Base-by-base conservation (phyloP, 2,113 vertebrate genomes). In the Cryptotis parvus region DNA sequence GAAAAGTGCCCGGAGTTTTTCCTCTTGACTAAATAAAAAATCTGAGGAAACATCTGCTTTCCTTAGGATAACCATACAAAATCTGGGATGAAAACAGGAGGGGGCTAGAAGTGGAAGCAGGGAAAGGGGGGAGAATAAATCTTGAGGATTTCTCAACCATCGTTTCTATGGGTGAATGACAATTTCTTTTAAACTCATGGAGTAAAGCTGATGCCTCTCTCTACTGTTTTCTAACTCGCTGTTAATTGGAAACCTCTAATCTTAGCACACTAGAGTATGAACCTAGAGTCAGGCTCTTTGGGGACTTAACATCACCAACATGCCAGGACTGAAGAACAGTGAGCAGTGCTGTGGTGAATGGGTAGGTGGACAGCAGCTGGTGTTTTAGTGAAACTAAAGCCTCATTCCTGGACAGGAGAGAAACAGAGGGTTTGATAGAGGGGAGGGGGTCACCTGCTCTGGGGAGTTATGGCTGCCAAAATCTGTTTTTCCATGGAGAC, bases 401-500 rank as follows among this genome's bases (percentile, higher is more conserved):
- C 33, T 87, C 61, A 90, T 86, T 82, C 33, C 83, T 63, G 72
- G 76, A 84, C 33, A 86, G 85, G 87, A 68, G 43, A 45, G 9
- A 88, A 91, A 75, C n/a, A 80, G 78, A 80, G 26, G 79, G 29
- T 89, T 33, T 91, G 74, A 66, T 39, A 68, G 70, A 27, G 55
- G 20, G 9, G 24, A n/a, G 33, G 55, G 69, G 87, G 83, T 72
- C 55, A 74, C 66, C 49, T 26, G 43, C 31, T 63, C 24, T 8
- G 58, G 37, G 80, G 65, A 82, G 69, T 27, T 82, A 87, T 84
- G 84, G 80, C 92, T 97, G 96, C 96, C 96, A 96, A 95, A 95
- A 94, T 92, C 89, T 92, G 77, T 80, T 95, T 96, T 92, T 95
- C 89, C 83, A 89, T 69, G 86, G 94, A 96, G 91, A 93, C 96